These are phyloP conservation scores for Helogale parvula DNA, from an alignment of 2,113 vertebrate genomes.

Conservation along the genomic window DNA sequence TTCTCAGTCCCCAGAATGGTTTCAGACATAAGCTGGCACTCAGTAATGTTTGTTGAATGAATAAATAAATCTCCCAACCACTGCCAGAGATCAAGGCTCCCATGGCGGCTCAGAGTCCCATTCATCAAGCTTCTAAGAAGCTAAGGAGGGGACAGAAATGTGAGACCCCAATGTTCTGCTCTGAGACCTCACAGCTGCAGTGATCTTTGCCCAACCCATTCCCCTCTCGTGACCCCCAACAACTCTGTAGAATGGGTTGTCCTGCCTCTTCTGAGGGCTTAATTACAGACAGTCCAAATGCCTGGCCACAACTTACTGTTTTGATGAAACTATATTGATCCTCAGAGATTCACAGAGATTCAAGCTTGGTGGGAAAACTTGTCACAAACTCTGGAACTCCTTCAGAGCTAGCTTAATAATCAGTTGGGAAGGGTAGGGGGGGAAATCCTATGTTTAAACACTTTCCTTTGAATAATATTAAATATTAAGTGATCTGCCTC, in stretches of 20 bases:
- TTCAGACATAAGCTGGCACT: not conserved
- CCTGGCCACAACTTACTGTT: fast-evolving
- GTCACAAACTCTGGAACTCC: not conserved
- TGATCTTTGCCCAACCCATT: too few relatives aligned
- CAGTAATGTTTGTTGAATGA: not conserved
- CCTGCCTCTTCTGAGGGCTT: not conserved
- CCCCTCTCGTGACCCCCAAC: too few relatives aligned
- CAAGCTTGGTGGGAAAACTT: not conserved
- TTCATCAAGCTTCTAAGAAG: not conserved
- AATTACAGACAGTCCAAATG: not conserved
- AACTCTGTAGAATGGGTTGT: not conserved
- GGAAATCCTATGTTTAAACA: not conserved
- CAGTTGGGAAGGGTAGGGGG: not conserved
- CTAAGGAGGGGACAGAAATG: fast-evolving
- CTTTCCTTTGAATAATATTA: slow-evolving; percentile 27
- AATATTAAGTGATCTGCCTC: slow-evolving; percentile 11
- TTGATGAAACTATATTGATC: not conserved
- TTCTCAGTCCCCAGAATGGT: too few relatives aligned
- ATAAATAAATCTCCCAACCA: not conserved
- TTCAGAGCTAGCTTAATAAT: not conserved
- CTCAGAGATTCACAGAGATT: not conserved
- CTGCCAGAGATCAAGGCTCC: not conserved
- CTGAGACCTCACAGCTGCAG: too few relatives aligned
- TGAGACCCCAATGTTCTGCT: not conserved
- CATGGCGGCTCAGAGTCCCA: not conserved